Evolutionary conservation across 2,113 vertebrate species (phyloP).

Genomic region (Carassius carassius): DNA sequence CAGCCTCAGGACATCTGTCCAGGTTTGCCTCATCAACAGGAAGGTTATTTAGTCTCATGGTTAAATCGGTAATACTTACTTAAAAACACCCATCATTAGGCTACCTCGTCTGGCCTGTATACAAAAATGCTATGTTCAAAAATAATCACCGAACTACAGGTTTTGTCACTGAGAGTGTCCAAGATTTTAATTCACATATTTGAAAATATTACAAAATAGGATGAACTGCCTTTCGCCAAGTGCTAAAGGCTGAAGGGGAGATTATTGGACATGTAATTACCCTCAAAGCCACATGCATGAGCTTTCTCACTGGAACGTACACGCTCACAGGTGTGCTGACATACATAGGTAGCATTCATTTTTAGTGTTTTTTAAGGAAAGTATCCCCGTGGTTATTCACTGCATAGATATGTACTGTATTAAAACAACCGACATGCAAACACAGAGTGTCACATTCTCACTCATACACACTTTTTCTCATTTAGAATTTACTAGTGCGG

Average conservation of each 20-base stretch:
- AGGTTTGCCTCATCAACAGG: background rate
- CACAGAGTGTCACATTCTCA: conserved; percentile 4
- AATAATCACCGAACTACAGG: conserved; percentile 37
- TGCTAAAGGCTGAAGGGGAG: conserved; percentile 58
- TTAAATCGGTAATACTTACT: background rate
- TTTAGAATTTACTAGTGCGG: conserved; percentile 15
- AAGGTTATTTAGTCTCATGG: background rate
- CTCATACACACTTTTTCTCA: conserved; percentile 20
- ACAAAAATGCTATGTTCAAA: background rate
- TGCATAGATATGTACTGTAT: conserved; percentile 69
- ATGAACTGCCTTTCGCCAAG: conserved; percentile 61
- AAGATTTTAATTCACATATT: conserved; percentile 64
- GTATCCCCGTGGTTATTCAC: conserved; percentile 58
- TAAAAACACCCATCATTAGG: background rate
- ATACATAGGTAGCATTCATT: conserved; percentile 61
- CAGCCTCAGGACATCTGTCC: background rate
- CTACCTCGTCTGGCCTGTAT: background rate
- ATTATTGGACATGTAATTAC: conserved; percentile 52
- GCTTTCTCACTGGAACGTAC: conserved; percentile 15
- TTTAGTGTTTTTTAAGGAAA: conserved; percentile 58
- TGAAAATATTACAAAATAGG: conserved; percentile 68
- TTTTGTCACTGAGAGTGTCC: conserved; percentile 54
- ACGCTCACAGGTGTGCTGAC: conserved; percentile 5
- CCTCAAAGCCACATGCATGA: conserved; percentile 42
- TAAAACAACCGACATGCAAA: conserved; percentile 45